Conservation (phyloP, 1,140 invertebrate genomes). For the Asbolus verrucosus region DNA sequence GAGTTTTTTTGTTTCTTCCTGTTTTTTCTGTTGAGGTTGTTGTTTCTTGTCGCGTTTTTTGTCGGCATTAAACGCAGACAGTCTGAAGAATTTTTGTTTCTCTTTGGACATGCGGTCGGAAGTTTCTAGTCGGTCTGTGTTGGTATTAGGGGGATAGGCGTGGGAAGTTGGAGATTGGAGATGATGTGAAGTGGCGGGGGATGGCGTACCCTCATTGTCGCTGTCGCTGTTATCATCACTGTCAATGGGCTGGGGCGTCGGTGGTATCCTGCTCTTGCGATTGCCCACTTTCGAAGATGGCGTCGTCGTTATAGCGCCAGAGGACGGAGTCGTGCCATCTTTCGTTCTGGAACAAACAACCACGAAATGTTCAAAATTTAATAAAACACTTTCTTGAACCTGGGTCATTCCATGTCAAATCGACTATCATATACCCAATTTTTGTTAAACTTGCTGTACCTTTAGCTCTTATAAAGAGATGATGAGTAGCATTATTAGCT, state of each 20-base stretch:
- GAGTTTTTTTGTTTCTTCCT: constrained; percentile 34
- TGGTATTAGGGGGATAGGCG: constrained; percentile 51
- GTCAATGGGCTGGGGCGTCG: constrained; percentile 50
- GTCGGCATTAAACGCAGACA: constrained; percentile 77
- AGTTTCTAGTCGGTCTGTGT: constrained; percentile 69
- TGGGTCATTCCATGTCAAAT: too few relatives aligned
- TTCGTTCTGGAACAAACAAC: constrained; percentile 51
- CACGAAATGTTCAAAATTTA: too few relatives aligned
- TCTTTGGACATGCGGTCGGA: constrained; percentile 84
- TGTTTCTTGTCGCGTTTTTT: constrained; percentile 63
- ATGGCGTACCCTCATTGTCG: constrained; percentile 63
- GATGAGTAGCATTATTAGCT: too few relatives aligned
- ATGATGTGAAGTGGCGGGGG: constrained; percentile 64
- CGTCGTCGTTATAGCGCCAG: constrained; percentile 33
- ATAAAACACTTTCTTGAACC: too few relatives aligned
- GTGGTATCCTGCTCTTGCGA: constrained; percentile 49
- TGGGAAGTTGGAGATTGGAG: constrained; percentile 54
- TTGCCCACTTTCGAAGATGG: constrained; percentile 39
- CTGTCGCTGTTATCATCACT: constrained; percentile 61
- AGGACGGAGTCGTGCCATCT: constrained; percentile 41
- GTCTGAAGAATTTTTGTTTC: constrained; percentile 87
- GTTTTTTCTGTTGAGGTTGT: too few relatives aligned
- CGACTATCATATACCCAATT: too few relatives aligned
- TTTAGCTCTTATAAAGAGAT: too few relatives aligned
- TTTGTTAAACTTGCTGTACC: too few relatives aligned